Conservation (phyloP, 2,888 invertebrate genomes). For the Lordiphosa fenestrarum region DNA sequence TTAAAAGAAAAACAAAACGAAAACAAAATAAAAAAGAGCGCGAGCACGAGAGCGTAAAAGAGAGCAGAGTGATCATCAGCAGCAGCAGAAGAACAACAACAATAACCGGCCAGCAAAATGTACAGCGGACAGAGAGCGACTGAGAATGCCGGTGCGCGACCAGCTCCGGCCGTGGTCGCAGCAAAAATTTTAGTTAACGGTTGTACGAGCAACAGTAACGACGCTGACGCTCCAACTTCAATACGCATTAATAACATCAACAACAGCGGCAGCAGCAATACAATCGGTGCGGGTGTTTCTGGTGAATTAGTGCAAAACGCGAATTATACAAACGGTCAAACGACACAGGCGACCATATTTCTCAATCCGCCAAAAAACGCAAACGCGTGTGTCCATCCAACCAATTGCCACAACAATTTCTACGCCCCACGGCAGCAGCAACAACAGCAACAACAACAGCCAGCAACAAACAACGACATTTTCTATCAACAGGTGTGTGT, state of each 20-base stretch:
- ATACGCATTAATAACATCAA: background rate
- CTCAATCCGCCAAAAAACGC: slow-evolving; percentile 44
- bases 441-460: slow-evolving; percentile 26
- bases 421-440: slow-evolving; percentile 51
- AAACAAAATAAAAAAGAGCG: slow-evolving; percentile 22
- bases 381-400: slow-evolving; percentile 69
- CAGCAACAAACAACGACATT: slow-evolving; percentile 42
- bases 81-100: slow-evolving; percentile 34
- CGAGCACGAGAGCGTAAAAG: slow-evolving; percentile 25
- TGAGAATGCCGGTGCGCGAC: slow-evolving; percentile 38
- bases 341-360: slow-evolving; percentile 58
- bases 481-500: slow-evolving; percentile 79
- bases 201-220: slow-evolving; percentile 77
- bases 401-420: slow-evolving; percentile 55
- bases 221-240: slow-evolving; percentile 34
- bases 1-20: slow-evolving; percentile 25
- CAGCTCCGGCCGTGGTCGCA: slow-evolving; percentile 59
- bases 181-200: slow-evolving; percentile 78
- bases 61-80: slow-evolving; percentile 40
- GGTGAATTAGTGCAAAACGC: slow-evolving; percentile 63
- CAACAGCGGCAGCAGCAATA: slow-evolving; percentile 25
- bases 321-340: slow-evolving; percentile 63
- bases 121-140: slow-evolving; percentile 45
- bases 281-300: slow-evolving; percentile 25
- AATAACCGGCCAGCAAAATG: slow-evolving; percentile 57